These are phyloP conservation scores for Neocrepidodera transversa DNA, from an alignment of 2,888 invertebrate genomes.

Conservation along the genomic window DNA sequence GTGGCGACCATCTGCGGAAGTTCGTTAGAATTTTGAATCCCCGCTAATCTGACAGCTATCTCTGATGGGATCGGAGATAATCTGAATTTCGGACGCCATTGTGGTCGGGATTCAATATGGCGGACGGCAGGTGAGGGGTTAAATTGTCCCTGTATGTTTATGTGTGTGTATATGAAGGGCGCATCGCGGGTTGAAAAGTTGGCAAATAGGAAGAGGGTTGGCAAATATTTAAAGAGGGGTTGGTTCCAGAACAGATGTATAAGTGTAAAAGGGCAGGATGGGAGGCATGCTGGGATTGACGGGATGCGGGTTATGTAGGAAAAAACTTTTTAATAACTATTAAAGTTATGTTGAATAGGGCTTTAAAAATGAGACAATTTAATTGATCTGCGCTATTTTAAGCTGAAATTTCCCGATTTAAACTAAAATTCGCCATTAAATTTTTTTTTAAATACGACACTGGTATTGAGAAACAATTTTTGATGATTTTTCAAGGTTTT, in stretches of 20 bases:
- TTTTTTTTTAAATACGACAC: too few relatives aligned
- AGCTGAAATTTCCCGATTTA: too few relatives aligned
- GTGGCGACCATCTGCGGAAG: conserved; percentile 60
- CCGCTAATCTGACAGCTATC: conserved; percentile 59
- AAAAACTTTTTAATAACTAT: background rate
- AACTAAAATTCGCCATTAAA: too few relatives aligned
- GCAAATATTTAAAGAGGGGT: conserved; percentile 20
- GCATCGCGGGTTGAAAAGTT: conserved; percentile 24
- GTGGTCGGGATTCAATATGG: conserved; percentile 57
- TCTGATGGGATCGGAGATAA: conserved; percentile 57
- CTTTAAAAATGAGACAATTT: too few relatives aligned
- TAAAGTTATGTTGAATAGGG: too few relatives aligned
- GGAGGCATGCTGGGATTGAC: conserved; percentile 14
- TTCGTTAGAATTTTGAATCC: conserved; percentile 62
- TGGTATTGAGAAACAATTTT: too few relatives aligned
- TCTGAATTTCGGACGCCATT: conserved; percentile 56
- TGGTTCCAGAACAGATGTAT: conserved; percentile 31
- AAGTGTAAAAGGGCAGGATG: conserved; percentile 17
- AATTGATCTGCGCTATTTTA: too few relatives aligned
- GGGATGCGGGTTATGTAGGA: conserved; percentile 26
- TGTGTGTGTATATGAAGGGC: conserved; percentile 14
- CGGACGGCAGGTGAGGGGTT: conserved; percentile 59
- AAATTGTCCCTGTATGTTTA: conserved; percentile 32
- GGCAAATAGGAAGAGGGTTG: conserved; percentile 37
- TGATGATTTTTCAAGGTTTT: too few relatives aligned